A percentile compares a stretch with the other conserved stretches of the same genome.
These are phyloP conservation scores for Drosophila murphyi DNA, from an alignment of 1,140 invertebrate genomes.

Conservation along the genomic window DNA sequence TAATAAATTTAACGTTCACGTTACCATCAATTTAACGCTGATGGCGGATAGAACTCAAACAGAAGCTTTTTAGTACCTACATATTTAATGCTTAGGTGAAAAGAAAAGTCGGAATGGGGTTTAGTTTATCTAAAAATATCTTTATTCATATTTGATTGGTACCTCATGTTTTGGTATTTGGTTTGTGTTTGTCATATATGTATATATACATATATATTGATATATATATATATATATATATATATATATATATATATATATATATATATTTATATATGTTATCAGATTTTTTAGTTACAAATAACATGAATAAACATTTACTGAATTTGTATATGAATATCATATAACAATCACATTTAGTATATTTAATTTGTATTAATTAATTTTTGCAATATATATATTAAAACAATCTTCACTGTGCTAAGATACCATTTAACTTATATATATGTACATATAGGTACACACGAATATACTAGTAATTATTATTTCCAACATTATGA, in stretches of 20 bases:
- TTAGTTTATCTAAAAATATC: conserved; percentile 81
- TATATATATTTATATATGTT: conserved; percentile 54
- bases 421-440: conserved; percentile 32
- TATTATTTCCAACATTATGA: conserved; percentile 58
- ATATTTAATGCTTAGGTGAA: conserved; percentile 12
- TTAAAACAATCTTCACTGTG: conserved; percentile 61
- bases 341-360: conserved; percentile 77
- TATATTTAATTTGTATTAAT: conserved; percentile 43
- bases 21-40: conserved; percentile 57
- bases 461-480: conserved; percentile 31
- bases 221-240: conserved; percentile 40
- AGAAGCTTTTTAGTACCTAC: not conserved
- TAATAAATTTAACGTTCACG: conserved; percentile 74
- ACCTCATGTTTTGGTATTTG: conserved; percentile 64
- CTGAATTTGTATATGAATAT: conserved; percentile 79
- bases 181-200: conserved; percentile 23
- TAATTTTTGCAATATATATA: conserved; percentile 42
- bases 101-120: conserved; percentile 27
- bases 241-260: conserved; percentile 47
- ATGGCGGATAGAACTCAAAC: conserved; percentile 1
- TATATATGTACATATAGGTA: conserved; percentile 16
- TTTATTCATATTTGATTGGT: conserved; percentile 83
- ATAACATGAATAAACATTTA: conserved; percentile 81
- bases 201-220: conserved; percentile 33
- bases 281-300: conserved; percentile 63